A percentile compares a stretch with the other conserved stretches of the same genome.
phyloP scores from a whole-genome alignment of 2,888 invertebrate species.

The Pyrocoelia pectoralis region DNA sequence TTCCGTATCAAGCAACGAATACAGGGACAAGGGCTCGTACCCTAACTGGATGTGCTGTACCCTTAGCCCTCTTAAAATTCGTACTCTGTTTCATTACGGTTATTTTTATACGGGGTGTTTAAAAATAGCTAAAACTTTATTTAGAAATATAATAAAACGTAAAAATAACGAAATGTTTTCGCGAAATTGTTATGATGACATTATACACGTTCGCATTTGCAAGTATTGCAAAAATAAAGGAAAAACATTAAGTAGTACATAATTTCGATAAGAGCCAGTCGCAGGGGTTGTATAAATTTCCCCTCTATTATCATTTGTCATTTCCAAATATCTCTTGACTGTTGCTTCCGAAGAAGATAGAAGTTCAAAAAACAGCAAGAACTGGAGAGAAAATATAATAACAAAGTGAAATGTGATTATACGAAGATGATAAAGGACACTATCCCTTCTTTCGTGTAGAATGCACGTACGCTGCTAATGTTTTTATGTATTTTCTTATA shows the following conservation, averaged over 20 bases:
- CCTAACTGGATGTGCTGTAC: slow-evolving; percentile 34
- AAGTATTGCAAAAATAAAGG: slow-evolving; percentile 9
- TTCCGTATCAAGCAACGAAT: slow-evolving; percentile 17
- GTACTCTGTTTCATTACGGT: slow-evolving; percentile 6
- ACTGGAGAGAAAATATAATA: slow-evolving; percentile 30
- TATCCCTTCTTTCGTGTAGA: slow-evolving; percentile 18
- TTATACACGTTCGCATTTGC: neutral
- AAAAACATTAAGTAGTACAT: slow-evolving; percentile 15
- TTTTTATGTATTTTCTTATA: slow-evolving; percentile 32
- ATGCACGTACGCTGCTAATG: slow-evolving; percentile 29
- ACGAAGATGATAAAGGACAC: slow-evolving; percentile 32
- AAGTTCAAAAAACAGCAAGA: slow-evolving; percentile 22
- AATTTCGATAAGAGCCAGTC: slow-evolving; percentile 41
- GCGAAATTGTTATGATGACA: neutral
- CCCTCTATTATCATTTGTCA: slow-evolving; percentile 44
- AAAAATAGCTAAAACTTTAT: neutral
- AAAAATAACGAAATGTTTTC: neutral
- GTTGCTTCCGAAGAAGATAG: slow-evolving; percentile 35
- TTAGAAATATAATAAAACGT: neutral
- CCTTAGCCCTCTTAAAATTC: slow-evolving; percentile 24
- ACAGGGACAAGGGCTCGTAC: slow-evolving; percentile 37
- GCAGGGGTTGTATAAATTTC: slow-evolving; percentile 44
- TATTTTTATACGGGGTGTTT: slow-evolving; percentile 11
- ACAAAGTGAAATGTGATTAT: slow-evolving; percentile 32
- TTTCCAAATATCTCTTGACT: slow-evolving; percentile 42